Conservation (phyloP, 1,140 invertebrate genomes). For the Goniozus legneri region DNA sequence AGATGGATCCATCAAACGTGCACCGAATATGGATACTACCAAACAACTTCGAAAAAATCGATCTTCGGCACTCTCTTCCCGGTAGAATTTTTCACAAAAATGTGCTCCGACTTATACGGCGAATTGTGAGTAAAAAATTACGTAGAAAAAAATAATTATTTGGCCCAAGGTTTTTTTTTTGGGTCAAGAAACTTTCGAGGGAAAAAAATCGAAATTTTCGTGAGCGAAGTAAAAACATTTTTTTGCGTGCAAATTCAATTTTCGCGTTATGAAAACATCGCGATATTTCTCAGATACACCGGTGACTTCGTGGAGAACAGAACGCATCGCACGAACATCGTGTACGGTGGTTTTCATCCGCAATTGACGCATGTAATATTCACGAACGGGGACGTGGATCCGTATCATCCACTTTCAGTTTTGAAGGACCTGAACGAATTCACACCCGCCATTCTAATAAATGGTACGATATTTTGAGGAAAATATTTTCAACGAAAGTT, state of each 20-base stretch:
- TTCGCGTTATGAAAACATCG: too few species aligned
- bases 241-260: too few species aligned
- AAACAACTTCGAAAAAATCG: constrained; percentile 63
- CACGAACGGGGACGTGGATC: constrained; percentile 63
- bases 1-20: constrained; percentile 83
- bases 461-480: constrained; percentile 39
- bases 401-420: constrained; percentile 64
- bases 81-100: constrained; percentile 59
- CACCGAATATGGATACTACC: constrained; percentile 80
- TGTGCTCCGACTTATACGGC: constrained; percentile 69
- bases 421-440: constrained; percentile 52
- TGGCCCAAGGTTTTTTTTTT: not conserved
- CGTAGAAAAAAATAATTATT: too few species aligned
- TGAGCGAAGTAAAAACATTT: too few species aligned
- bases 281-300: constrained; percentile 56
- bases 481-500: too few species aligned
- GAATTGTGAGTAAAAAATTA: constrained; percentile 43
- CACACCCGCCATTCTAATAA: constrained; percentile 56
- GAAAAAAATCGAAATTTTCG: too few species aligned
- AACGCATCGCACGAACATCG: constrained; percentile 58
- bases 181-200: not conserved
- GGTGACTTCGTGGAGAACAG: constrained; percentile 49
- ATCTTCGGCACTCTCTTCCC: constrained; percentile 64
- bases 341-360: constrained; percentile 60
- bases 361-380: constrained; percentile 62